Conservation (phyloP, 2,113 vertebrate species). For the Seriola aureovittata region DNA sequence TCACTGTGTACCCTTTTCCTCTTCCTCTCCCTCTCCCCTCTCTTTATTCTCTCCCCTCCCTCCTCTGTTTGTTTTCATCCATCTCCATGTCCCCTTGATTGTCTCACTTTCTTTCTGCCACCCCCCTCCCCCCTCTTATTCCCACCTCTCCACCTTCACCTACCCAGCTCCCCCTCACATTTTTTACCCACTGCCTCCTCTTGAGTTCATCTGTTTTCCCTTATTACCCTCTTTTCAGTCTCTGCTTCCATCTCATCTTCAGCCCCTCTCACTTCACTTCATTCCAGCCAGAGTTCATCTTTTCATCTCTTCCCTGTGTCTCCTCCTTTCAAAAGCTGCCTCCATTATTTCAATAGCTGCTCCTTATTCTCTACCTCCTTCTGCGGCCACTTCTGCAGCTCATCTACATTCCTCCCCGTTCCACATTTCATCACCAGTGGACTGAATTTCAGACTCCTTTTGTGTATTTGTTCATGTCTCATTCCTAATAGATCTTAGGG, state of each 20-base stretch:
- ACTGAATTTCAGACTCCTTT: conserved; percentile 15
- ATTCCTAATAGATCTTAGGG: background rate
- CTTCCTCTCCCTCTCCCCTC: background rate
- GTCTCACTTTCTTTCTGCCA: background rate
- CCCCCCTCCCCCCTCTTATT: background rate
- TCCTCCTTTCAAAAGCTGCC: conserved; percentile 32
- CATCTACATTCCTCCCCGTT: conserved; percentile 15
- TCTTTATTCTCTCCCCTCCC: background rate
- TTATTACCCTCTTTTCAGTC: conserved; percentile 28
- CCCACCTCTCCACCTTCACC: background rate
- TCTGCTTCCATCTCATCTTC: conserved; percentile 33
- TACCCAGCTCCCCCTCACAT: background rate
- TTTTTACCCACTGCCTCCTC: background rate
- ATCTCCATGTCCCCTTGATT: conserved; percentile 26
- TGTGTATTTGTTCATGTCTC: conserved; percentile 12
- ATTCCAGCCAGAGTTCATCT: conserved; percentile 27
- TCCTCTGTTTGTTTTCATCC: conserved; percentile 32
- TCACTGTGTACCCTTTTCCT: conserved; percentile 25
- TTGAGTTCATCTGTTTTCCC: conserved; percentile 31
- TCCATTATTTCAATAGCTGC: background rate
- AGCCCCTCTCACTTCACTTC: conserved; percentile 10
- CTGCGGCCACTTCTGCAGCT: background rate
- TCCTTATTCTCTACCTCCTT: background rate
- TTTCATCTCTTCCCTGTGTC: conserved; percentile 22
- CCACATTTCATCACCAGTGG: background rate